Percentiles rank a stretch among this genome's conserved stretches.
Evolutionary conservation across 2,888 invertebrate genomes (phyloP).

Genomic region (Drosophila cognata): DNA sequence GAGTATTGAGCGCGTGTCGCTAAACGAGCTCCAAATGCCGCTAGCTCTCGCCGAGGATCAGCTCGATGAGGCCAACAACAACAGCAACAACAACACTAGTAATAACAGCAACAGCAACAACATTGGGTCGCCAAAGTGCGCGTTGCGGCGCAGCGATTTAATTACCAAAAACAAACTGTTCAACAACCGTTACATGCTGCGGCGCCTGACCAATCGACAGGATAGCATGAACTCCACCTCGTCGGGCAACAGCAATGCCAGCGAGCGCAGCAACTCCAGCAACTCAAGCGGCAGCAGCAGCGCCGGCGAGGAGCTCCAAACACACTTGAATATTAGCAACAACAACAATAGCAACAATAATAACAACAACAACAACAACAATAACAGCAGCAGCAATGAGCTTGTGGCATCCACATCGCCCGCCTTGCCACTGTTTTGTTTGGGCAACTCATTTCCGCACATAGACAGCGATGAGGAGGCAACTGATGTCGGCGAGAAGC

Average conservation of each 20-base stretch:
- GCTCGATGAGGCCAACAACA: constrained; percentile 59
- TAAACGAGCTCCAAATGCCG: constrained; percentile 89
- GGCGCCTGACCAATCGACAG: constrained; percentile 84
- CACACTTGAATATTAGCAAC: constrained; percentile 41
- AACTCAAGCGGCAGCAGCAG: constrained; percentile 81
- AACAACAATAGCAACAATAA: constrained; percentile 35
- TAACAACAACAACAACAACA: constrained; percentile 45
- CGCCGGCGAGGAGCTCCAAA: constrained; percentile 75
- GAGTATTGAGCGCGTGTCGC: constrained; percentile 88
- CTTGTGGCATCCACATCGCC: constrained; percentile 77
- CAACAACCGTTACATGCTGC: constrained; percentile 84
- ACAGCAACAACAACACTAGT: constrained; percentile 39
- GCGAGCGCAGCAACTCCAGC: constrained; percentile 77
- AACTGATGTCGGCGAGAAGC: constrained; percentile 83
- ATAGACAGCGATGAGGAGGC: constrained; percentile 90
- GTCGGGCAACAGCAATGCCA: constrained; percentile 82
- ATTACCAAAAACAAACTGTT: constrained; percentile 85
- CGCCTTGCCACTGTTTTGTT: constrained; percentile 87
- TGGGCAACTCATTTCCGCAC: constrained; percentile 89
- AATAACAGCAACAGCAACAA: constrained; percentile 59
- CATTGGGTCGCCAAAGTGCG: constrained; percentile 85
- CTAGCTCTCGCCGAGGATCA: constrained; percentile 85
- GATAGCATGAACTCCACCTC: constrained; percentile 83
- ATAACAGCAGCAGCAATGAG: constrained; percentile 35
- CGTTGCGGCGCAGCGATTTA: constrained; percentile 85